Conservation (phyloP, 2,888 invertebrate species). For the Dioctria linearis region DNA sequence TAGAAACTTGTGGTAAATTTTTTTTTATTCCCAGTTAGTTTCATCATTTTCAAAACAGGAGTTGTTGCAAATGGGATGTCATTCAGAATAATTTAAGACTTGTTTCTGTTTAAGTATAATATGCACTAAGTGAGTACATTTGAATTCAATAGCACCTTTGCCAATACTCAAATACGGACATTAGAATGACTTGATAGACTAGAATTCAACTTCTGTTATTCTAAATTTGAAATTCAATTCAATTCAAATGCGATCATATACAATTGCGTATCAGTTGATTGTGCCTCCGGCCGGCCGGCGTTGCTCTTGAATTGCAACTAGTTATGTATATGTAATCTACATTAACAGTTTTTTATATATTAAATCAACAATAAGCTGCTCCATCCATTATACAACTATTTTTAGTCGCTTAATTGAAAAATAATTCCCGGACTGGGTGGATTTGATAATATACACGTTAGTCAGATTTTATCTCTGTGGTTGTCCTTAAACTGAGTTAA, state of each 20-base stretch:
- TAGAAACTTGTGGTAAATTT: too few species aligned
- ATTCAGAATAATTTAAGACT: too few species aligned
- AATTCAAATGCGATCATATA: constrained; percentile 24
- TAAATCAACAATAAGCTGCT: constrained; percentile 2
- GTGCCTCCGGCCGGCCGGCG: neutral
- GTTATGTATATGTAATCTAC: neutral
- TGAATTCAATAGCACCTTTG: too few species aligned
- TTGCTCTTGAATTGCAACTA: constrained; percentile 3
- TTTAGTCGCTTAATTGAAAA: constrained; percentile 49
- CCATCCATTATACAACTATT: constrained; percentile 15
- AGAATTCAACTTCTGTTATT: neutral
- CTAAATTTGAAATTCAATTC: constrained; percentile 40
- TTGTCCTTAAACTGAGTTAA: neutral
- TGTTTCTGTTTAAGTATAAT: too few species aligned
- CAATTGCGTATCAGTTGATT: neutral
- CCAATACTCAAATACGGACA: too few species aligned
- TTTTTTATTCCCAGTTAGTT: too few species aligned
- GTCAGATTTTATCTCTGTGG: neutral
- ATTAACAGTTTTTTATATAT: neutral
- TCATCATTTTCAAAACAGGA: too few species aligned
- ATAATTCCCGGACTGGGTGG: constrained; percentile 13
- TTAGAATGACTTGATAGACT: neutral
- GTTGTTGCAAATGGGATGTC: too few species aligned
- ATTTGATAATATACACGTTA: constrained; percentile 31
- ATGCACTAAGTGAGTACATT: too few species aligned